Evolutionary conservation across 2,888 invertebrate genomes (phyloP).

Genomic region (Rhodophaea formosa): DNA sequence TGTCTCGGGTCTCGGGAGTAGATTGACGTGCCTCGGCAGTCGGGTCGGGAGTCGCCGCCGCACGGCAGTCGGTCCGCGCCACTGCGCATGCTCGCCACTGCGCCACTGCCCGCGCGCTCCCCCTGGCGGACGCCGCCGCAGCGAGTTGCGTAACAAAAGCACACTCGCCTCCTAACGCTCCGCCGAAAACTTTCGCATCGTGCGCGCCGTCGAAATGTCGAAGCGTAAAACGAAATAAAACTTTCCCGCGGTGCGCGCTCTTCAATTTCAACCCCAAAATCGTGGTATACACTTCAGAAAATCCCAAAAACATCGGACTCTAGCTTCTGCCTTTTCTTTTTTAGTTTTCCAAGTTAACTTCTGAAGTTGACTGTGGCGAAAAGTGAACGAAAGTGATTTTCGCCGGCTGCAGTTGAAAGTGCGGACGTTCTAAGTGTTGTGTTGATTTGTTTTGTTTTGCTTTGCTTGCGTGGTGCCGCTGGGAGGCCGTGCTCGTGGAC

Average conservation of each 20-base stretch:
- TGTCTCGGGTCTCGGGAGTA: constrained; percentile 44
- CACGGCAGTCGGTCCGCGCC: constrained; percentile 31
- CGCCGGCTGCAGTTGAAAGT: constrained; percentile 62
- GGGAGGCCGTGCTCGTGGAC: constrained; percentile 48
- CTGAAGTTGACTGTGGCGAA: constrained; percentile 51
- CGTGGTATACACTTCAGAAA: constrained; percentile 28
- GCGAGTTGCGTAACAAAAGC: constrained; percentile 79
- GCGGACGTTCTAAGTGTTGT: constrained; percentile 42
- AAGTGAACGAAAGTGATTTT: constrained; percentile 62
- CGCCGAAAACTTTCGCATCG: constrained; percentile 72
- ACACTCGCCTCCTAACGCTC: constrained; percentile 70
- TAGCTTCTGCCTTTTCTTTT: constrained; percentile 51
- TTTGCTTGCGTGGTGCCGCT: constrained; percentile 63
- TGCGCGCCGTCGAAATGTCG: constrained; percentile 63
- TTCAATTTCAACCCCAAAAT: constrained; percentile 33
- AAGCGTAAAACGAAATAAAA: constrained; percentile 67
- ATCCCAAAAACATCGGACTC: constrained; percentile 33
- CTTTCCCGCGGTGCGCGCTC: constrained; percentile 67
- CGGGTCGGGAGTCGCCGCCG: constrained; percentile 23
- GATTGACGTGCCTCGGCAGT: constrained; percentile 42
- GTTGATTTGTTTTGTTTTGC: constrained; percentile 72
- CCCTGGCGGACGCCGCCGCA: constrained; percentile 76
- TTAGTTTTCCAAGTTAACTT: constrained; percentile 56
- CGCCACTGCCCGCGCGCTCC: constrained; percentile 76
- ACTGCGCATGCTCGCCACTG: constrained; percentile 79